These are phyloP conservation scores for Heteropelma amictum DNA, from an alignment of 2,888 invertebrate genomes.

Conservation along the genomic window DNA sequence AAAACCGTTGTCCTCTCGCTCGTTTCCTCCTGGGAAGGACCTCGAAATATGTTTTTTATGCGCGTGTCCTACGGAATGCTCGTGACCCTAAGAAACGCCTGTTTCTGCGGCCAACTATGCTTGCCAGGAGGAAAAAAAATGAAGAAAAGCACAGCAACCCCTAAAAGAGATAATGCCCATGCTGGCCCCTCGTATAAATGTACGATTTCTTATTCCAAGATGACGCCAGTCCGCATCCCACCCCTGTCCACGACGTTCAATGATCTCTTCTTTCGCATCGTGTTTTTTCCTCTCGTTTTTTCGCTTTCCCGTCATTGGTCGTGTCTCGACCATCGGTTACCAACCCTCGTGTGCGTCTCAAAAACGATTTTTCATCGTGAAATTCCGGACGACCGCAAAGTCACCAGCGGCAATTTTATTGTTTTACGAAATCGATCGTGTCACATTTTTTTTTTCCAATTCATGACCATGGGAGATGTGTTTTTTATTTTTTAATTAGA, in stretches of 20 bases:
- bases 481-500: too few species aligned
- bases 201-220: conserved; percentile 71
- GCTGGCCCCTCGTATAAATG: conserved; percentile 69
- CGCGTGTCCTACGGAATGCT: conserved; percentile 63
- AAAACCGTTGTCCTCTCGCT: conserved; percentile 46
- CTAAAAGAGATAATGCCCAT: conserved; percentile 63
- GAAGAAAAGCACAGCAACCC: conserved; percentile 55
- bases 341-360: background rate
- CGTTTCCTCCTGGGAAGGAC: conserved; percentile 26
- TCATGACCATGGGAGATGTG: too few species aligned
- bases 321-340: conserved; percentile 39
- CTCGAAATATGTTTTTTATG: conserved; percentile 74
- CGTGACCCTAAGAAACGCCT: conserved; percentile 41
- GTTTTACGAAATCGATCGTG: too few species aligned
- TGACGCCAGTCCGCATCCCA: conserved; percentile 59
- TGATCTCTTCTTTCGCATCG: conserved; percentile 18
- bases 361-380: conserved; percentile 45
- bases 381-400: conserved; percentile 31
- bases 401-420: too few species aligned
- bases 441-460: too few species aligned
- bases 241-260: conserved; percentile 30
- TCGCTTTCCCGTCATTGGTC: conserved; percentile 12
- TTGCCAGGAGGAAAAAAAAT: conserved; percentile 51
- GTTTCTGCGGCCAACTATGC: conserved; percentile 50
- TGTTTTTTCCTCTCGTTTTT: conserved; percentile 8